Evolutionary conservation across 2,113 vertebrate genomes (phyloP).

Genomic region (Bos taurus): ARS-UCD2.0 NC_037335.1:240001-240500

Average conservation of each 20-base stretch:
- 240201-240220: background rate
- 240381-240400: background rate
- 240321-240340: fast-evolving
- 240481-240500: background rate
- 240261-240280: fast-evolving
- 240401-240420: background rate
- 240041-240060: background rate
- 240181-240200: background rate
- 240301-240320: background rate
- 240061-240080: background rate
- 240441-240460: background rate
- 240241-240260: background rate
- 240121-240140: background rate
- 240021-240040: background rate
- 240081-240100: background rate
- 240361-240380: background rate
- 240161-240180: background rate
- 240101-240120: background rate
- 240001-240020: background rate
- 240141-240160: background rate
- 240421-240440: background rate
- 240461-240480: background rate
- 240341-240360: background rate
- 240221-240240: background rate
- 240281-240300: background rate